Evolutionary conservation across 2,888 invertebrate species (phyloP).

Genomic region (Microctonus aethiopoides): DNA sequence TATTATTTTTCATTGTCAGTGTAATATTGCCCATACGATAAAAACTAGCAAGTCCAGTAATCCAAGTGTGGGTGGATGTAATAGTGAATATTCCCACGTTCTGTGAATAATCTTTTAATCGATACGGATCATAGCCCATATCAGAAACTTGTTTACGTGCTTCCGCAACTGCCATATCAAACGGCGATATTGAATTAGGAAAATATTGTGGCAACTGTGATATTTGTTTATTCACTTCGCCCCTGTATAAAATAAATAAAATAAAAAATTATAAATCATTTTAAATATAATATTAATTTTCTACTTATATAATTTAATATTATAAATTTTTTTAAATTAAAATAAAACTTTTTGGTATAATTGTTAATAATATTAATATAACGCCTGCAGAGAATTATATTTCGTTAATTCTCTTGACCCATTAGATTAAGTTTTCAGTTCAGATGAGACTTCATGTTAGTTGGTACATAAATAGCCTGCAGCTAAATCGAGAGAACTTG

Average conservation of each 20-base stretch:
- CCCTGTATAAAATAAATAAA: slow-evolving; percentile 62
- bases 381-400: neutral
- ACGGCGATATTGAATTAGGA: slow-evolving; percentile 86
- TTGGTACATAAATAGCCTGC: neutral
- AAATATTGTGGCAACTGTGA: slow-evolving; percentile 78
- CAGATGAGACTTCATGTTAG: neutral
- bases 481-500: neutral
- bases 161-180: slow-evolving; percentile 85
- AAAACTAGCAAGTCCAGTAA: slow-evolving; percentile 83
- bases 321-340: too few relatives aligned
- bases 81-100: slow-evolving; percentile 78
- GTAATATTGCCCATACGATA: slow-evolving; percentile 84
- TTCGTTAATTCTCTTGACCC: neutral
- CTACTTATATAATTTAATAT: neutral
- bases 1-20: slow-evolving; percentile 78
- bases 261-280: neutral
- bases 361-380: neutral
- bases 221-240: slow-evolving; percentile 80
- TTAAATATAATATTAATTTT: neutral
- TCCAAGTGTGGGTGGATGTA: slow-evolving; percentile 79
- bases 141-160: slow-evolving; percentile 76
- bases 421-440: neutral
- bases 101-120: slow-evolving; percentile 78
- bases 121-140: slow-evolving; percentile 80
- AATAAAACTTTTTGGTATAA: neutral